These are phyloP conservation scores for Xenopus tropicalis DNA, from an alignment of 2,113 vertebrate species.

Conservation along the genomic window UCB_Xtro_10.0 CM004451.2:7613001-7613500, in stretches of 20 bases:
- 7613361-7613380: too few relatives aligned
- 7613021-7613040: too few relatives aligned
- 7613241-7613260: slow-evolving; percentile 49
- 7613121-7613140: slow-evolving; percentile 50
- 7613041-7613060: neutral
- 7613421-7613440: too few relatives aligned
- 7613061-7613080: slow-evolving; percentile 15
- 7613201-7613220: slow-evolving; percentile 57
- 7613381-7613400: too few relatives aligned
- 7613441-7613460: too few relatives aligned
- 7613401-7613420: too few relatives aligned
- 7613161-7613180: slow-evolving; percentile 63
- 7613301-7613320: slow-evolving; percentile 6
- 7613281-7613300: slow-evolving; percentile 55
- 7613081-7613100: neutral
- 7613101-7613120: neutral
- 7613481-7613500: too few relatives aligned
- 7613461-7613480: too few relatives aligned
- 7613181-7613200: slow-evolving; percentile 49
- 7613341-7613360: too few relatives aligned
- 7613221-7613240: slow-evolving; percentile 58
- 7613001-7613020: too few relatives aligned
- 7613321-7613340: too few relatives aligned
- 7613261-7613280: slow-evolving; percentile 60
- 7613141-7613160: slow-evolving; percentile 44